Base-by-base conservation (phyloP, 2,888 invertebrate genomes). In the Polydrusus tereticollis region DNA sequence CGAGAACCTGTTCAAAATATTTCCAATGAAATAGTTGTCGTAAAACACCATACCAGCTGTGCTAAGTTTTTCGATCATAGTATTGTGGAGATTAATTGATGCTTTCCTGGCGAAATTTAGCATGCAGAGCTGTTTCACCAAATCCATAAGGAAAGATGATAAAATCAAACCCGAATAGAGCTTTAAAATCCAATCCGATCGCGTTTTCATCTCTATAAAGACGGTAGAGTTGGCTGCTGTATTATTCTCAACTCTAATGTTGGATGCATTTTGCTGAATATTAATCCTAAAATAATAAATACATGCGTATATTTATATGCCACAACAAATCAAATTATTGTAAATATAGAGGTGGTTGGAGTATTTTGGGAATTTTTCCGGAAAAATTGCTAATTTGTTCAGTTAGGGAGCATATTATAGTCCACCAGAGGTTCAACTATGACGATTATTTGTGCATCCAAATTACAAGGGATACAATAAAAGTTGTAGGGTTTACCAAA, bases 1-100 rank as follows among this genome's bases (percentile, higher is more conserved):
- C 0, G 82, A 80, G 75, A 82, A 82, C 36, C 83, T 77, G 62
- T 82, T 83, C 59, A 83, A 70, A 47, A 83, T 80, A 73, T 82
- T 82, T 12, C 82, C 83, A 45, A 83, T 81, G 65, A 82, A 80
- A 69, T 78, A 76, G 12, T 70, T 78, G 59, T 83, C 82, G 66
- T 80, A 83, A 52, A 83, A 83, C 3, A 73, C 26, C 82, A 82
- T 83, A 8, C 75, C 57, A 8, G 81, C 79, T 50, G 79, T 73
- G 6, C 80, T 59, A n/a, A 82, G 70, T 52, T 73, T 76, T 6
- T 73, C 66, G 1, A 80, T 76, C 82, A 82, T 83, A 12, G 62
- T 73, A 41, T 79, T 79, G 62, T 83, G 83, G 8, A 83, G 52
- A 29, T 76, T 79, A 0, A 80, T 58, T 0, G 83, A 81, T 1